These are phyloP conservation scores for Bucco capensis DNA, from an alignment of 2,113 vertebrate species.

Conservation along the genomic window DNA sequence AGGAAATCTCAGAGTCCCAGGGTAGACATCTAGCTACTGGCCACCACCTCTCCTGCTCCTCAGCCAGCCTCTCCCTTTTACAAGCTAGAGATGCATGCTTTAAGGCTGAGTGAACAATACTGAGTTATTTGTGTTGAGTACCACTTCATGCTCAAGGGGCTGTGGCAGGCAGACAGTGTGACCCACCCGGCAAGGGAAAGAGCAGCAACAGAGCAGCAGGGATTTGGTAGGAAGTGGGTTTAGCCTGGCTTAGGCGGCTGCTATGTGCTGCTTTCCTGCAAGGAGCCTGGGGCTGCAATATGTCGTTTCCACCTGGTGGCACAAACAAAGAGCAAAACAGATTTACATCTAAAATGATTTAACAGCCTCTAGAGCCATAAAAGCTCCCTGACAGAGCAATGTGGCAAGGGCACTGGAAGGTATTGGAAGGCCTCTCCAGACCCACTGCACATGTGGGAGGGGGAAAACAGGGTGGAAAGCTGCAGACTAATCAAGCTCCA, in stretches of 20 bases:
- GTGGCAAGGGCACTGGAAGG: rapidly evolving
- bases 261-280: rapidly evolving
- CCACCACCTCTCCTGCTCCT: neutral
- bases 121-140: neutral
- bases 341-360: neutral
- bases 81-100: rapidly evolving
- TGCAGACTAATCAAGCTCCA: neutral
- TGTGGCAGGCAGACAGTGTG: neutral
- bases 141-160: neutral
- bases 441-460: rapidly evolving
- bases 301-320: conserved; percentile 40
- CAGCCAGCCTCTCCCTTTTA: neutral
- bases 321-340: neutral
- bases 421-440: neutral
- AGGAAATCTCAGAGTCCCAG: neutral
- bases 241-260: no score
- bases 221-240: neutral
- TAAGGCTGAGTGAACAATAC: rapidly evolving
- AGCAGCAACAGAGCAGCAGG: rapidly evolving
- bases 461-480: neutral
- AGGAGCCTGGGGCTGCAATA: neutral
- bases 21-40: neutral
- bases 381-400: rapidly evolving
- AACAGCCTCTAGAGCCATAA: rapidly evolving
- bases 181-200: neutral